Evolutionary conservation across 1,140 invertebrate species (phyloP).

Genomic region (Dinoponera quadriceps): DNA sequence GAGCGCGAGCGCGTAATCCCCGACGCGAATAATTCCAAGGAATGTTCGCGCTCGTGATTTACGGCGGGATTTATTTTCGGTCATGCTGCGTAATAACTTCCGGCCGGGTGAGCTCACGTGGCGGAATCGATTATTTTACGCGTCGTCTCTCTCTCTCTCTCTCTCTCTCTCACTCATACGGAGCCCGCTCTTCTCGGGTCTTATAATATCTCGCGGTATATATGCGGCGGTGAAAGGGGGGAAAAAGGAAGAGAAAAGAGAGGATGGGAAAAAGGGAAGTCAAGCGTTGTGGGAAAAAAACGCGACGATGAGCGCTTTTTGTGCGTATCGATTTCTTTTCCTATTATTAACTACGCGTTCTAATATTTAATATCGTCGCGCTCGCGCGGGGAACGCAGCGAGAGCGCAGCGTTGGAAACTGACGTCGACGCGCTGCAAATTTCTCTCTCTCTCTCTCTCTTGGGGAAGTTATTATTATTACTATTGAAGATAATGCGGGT

Average conservation of each 20-base stretch:
- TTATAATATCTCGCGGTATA: slow-evolving; percentile 17
- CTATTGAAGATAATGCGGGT: neutral
- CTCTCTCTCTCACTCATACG: too few relatives aligned
- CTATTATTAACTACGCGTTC: too few relatives aligned
- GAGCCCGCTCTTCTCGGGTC: neutral
- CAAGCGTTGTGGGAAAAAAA: neutral
- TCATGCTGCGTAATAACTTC: slow-evolving; percentile 48
- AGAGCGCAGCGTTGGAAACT: too few relatives aligned
- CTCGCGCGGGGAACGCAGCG: too few relatives aligned
- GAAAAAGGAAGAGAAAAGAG: neutral
- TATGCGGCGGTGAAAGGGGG: too few relatives aligned
- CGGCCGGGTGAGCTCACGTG: slow-evolving; percentile 31
- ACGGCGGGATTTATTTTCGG: slow-evolving; percentile 47
- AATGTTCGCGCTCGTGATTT: slow-evolving; percentile 55
- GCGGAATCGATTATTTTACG: slow-evolving; percentile 41
- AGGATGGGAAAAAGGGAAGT: neutral
- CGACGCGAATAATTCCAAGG: slow-evolving; percentile 47
- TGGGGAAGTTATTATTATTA: slow-evolving; percentile 12
- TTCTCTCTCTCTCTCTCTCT: neutral
- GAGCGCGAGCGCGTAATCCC: slow-evolving; percentile 44
- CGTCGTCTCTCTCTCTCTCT: neutral
- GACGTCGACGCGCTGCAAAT: neutral
- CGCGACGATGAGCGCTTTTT: too few relatives aligned
- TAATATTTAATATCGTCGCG: too few relatives aligned
- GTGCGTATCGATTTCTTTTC: too few relatives aligned